Evolutionary conservation across 2,888 invertebrate species (phyloP), one percentile per base, ranked within the genome.

Genomic region (Ophion costatus): DNA sequence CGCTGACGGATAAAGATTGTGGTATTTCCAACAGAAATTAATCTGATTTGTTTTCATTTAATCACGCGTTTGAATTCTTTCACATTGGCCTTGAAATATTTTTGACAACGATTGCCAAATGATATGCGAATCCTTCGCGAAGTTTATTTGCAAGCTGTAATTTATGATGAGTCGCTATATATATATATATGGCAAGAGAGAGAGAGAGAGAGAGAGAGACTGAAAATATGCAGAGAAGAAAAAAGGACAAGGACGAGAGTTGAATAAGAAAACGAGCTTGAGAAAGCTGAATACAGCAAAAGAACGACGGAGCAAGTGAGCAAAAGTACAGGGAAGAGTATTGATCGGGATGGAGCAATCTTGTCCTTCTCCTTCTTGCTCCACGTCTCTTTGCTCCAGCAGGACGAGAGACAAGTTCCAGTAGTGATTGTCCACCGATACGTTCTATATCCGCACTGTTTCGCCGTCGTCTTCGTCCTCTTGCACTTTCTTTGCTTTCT

Each of bases 351-450:
- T 63, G 75, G 63, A 80, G 80, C 84, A 82, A 87, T 86, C 85
- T 71, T 71, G 22, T 45, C 38, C 61, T 79, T 61, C 20, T 66
- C 20, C 75, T 75, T 61, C 51, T n/a, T 29, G 29, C 22, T 45
- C n/a, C 63, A 29, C 29, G 29, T 45, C 51, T 64, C 51, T 17
- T 66, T 10, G 45, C 74, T 56, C 67, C 24, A 42, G 22, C 67
- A 38, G 77, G 45, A 69, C 77, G 69, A 56, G 61, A 79, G 80
- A 57, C 81, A 82, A 79, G 82, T 84, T 84, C 74, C 84, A 84
- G 82, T 82, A 81, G 81, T 82, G 84, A 84, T 84, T 84, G 81
- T 84, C 84, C 82, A 56, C 67, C 81, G 84, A 84, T 84, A 84
- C 59, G 75, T 80, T 80, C 70, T 9, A 64, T 59, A 69, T 74